phyloP scores from a whole-genome alignment of 2,113 vertebrate species.

The Gymnocephalus cernua region DNA sequence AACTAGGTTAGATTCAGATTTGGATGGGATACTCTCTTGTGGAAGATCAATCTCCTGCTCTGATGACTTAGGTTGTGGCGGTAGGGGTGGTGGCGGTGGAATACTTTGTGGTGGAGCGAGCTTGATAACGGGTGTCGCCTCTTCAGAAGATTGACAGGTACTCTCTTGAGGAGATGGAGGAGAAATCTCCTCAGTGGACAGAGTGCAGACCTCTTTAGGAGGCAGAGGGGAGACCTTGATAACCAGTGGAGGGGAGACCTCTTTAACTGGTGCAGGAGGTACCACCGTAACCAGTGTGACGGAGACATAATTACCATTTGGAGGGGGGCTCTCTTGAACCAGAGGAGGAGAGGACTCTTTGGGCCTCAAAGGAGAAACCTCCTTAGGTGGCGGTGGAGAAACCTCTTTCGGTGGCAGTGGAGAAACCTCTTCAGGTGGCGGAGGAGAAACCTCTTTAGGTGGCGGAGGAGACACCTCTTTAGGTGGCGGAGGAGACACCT shows the following conservation, averaged over 20 bases:
- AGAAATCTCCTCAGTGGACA: constrained; percentile 19
- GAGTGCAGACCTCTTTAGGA: background rate
- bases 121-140: constrained; percentile 9
- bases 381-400: background rate
- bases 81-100: constrained; percentile 51
- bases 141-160: background rate
- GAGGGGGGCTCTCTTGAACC: constrained; percentile 1
- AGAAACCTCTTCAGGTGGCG: background rate
- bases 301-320: background rate
- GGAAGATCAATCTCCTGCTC: constrained; percentile 26
- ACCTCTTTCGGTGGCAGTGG: too few relatives aligned
- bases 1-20: constrained; percentile 11
- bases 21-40: constrained; percentile 11
- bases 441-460: too few relatives aligned
- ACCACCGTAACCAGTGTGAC: background rate
- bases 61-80: constrained; percentile 5
- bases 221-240: constrained; percentile 7
- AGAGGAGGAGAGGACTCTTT: background rate
- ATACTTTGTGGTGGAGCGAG: constrained; percentile 62
- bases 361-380: background rate
- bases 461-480: background rate
- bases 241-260: background rate
- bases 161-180: constrained; percentile 31
- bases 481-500: background rate
- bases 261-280: background rate